These are phyloP conservation scores for Microcebus lehilahytsara DNA, from an alignment of 2,113 vertebrate genomes.

Conservation along the genomic window DNA sequence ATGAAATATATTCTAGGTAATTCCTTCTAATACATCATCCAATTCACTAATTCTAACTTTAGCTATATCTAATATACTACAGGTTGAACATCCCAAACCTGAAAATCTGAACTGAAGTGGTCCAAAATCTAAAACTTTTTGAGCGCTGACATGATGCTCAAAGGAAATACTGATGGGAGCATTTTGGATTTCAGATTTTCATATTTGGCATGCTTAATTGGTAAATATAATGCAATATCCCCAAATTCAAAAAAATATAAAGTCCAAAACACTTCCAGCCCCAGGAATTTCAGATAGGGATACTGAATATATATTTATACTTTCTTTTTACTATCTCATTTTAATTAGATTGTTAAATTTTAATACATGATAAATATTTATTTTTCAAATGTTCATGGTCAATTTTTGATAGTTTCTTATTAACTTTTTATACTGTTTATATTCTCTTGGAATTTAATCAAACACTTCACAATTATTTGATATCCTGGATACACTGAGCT, in stretches of 20 bases:
- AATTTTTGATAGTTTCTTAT: background rate
- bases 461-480: background rate
- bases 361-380: background rate
- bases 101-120: background rate
- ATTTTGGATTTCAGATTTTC: background rate
- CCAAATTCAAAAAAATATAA: background rate
- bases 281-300: background rate
- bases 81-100: background rate
- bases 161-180: background rate
- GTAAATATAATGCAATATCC: background rate
- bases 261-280: background rate
- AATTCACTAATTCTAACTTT: background rate
- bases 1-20: background rate
- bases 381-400: background rate
- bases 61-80: background rate
- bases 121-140: background rate
- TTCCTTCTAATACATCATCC: background rate
- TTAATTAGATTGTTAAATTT: background rate
- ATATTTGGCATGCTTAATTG: background rate
- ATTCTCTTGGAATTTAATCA: background rate
- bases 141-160: too few species aligned
- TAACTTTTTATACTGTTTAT: background rate
- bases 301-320: background rate
- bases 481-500: background rate
- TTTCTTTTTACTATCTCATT: background rate